Percentiles rank a stretch among this genome's conserved stretches.
phyloP scores from a whole-genome alignment of 2,113 vertebrate species.

The Sapayoa aenigma region DNA sequence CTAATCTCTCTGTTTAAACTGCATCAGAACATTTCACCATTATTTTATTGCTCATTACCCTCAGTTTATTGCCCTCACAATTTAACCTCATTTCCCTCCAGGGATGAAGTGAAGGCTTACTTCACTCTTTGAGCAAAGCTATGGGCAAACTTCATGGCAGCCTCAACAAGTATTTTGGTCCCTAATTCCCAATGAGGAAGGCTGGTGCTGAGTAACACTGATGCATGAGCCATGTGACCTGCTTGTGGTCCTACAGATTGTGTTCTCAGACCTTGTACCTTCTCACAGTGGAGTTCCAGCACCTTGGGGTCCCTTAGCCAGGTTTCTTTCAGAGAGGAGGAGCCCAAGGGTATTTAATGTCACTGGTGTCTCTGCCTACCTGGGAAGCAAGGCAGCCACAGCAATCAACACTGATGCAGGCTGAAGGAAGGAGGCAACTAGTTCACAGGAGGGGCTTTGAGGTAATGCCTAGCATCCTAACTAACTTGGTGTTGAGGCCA shows the following conservation, averaged over 20 bases:
- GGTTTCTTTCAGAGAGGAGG: not conserved
- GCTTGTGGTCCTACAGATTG: not conserved
- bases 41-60: not conserved
- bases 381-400: not conserved
- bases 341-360: not conserved
- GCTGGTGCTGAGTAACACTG: not conserved
- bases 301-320: not conserved
- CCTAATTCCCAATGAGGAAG: not conserved
- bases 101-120: not conserved
- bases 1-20: not conserved
- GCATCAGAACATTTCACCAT: not conserved
- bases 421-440: not conserved
- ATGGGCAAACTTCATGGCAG: not conserved
- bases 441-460: accelerated
- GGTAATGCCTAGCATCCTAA: not conserved
- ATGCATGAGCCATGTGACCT: not conserved
- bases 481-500: not conserved
- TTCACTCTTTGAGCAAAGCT: not conserved
- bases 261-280: not conserved
- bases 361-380: not conserved
- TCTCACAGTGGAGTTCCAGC: not conserved
- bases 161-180: not conserved
- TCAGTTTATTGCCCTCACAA: not conserved
- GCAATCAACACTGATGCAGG: accelerated
- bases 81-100: not conserved